Conservation (phyloP, 2,888 invertebrate species). For the Carpatolechia fugitivella region DNA sequence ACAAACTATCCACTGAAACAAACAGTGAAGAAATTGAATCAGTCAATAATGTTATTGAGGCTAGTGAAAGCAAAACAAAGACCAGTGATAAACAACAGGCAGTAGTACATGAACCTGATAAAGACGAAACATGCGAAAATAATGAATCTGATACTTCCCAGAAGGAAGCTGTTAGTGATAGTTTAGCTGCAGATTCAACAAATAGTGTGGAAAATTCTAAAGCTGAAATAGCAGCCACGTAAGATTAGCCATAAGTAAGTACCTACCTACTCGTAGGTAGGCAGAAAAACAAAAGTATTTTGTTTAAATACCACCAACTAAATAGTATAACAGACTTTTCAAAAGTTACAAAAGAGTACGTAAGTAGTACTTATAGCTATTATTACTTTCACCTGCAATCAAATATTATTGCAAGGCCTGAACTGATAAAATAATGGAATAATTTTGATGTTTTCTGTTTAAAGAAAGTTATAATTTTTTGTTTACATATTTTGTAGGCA, state of each 20-base stretch:
- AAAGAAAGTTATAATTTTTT: conserved; percentile 12
- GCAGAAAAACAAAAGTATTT: not conserved
- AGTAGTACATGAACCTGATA: not conserved
- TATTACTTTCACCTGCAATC: too few relatives aligned
- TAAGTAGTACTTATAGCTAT: too few relatives aligned
- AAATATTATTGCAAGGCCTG: not conserved
- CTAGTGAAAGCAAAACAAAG: not conserved
- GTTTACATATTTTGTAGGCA: not conserved
- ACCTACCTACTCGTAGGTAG: not conserved
- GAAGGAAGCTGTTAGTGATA: not conserved
- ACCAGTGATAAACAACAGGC: not conserved
- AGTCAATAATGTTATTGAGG: not conserved
- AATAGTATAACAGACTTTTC: too few relatives aligned
- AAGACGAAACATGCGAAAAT: not conserved
- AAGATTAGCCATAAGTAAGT: not conserved
- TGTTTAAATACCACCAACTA: not conserved
- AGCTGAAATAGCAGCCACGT: not conserved
- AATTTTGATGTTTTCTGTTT: conserved; percentile 17
- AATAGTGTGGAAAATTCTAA: not conserved
- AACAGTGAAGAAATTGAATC: not conserved
- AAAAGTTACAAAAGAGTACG: too few relatives aligned
- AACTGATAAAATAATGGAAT: not conserved
- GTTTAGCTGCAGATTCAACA: not conserved
- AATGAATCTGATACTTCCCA: not conserved
- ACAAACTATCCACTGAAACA: conserved; percentile 4